A percentile compares a stretch with the other conserved stretches of the same genome.
Conservation (phyloP, 2,888 invertebrate species). For the Phytoseiulus persimilis region DNA sequence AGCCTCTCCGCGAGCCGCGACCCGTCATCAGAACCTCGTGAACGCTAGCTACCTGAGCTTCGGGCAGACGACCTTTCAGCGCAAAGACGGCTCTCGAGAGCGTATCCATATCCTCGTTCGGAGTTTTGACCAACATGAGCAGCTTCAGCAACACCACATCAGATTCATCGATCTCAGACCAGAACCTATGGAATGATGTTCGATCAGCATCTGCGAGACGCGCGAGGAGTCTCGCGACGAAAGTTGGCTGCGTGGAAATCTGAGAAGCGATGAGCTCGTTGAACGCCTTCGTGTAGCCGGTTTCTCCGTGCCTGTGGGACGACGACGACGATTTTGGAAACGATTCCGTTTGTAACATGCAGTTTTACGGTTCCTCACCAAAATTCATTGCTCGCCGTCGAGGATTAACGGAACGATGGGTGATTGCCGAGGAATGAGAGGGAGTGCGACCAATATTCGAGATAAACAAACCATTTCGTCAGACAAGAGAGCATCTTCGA, state of each 20-base stretch:
- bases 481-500: constrained; percentile 10
- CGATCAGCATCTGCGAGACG: background rate
- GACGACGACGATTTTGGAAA: no score
- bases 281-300: background rate
- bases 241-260: background rate
- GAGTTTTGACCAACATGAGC: constrained; percentile 11
- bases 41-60: background rate
- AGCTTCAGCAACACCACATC: background rate
- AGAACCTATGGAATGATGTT: background rate
- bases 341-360: no score
- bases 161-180: background rate
- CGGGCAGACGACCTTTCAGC: background rate
- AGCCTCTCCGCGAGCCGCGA: background rate
- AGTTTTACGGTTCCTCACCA: no score
- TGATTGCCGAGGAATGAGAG: no score
- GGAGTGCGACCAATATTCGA: no score
- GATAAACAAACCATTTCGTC: background rate
- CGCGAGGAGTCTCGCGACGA: background rate
- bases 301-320: background rate
- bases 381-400: no score
- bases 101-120: constrained; percentile 22
- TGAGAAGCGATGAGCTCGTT: background rate
- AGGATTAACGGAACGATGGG: no score
- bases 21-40: background rate
- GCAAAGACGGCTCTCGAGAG: background rate